Conservation (phyloP, 2,113 vertebrate species). For the Hemicordylus capensis region DNA sequence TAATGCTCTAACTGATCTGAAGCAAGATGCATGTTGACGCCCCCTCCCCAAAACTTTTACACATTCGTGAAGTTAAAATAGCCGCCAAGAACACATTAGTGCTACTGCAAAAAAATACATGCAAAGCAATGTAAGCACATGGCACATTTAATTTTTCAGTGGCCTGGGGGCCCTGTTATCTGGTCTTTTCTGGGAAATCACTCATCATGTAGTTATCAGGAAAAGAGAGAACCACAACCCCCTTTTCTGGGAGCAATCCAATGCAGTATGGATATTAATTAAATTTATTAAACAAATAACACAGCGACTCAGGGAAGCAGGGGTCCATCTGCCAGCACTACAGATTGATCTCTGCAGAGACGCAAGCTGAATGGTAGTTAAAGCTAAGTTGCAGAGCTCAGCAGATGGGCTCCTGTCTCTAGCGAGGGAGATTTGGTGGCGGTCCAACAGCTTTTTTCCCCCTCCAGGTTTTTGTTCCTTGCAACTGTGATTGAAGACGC, state of each 20-base stretch:
- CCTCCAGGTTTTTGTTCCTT: slow-evolving; percentile 85
- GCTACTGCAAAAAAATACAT: slow-evolving; percentile 66
- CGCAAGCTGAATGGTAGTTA: slow-evolving; percentile 81
- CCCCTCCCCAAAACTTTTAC: slow-evolving; percentile 2
- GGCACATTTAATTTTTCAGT: slow-evolving; percentile 76
- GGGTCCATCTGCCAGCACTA: slow-evolving; percentile 86
- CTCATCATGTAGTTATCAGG: slow-evolving; percentile 76
- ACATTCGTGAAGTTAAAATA: slow-evolving; percentile 60
- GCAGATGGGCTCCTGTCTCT: slow-evolving; percentile 88
- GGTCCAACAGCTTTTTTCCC: slow-evolving; percentile 83
- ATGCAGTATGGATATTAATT: slow-evolving; percentile 88
- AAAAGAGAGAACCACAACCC: slow-evolving; percentile 57
- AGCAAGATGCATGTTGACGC: slow-evolving; percentile 48
- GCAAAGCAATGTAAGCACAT: slow-evolving; percentile 69
- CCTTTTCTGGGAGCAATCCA: slow-evolving; percentile 82
- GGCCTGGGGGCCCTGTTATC: slow-evolving; percentile 75
- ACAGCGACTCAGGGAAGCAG: slow-evolving; percentile 80
- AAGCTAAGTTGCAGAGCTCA: slow-evolving; percentile 83
- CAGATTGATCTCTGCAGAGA: slow-evolving; percentile 85
- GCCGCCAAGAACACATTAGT: slow-evolving; percentile 54
- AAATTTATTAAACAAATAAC: slow-evolving; percentile 93
- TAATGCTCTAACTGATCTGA: slow-evolving; percentile 60
- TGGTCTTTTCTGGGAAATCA: slow-evolving; percentile 80
- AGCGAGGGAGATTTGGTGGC: slow-evolving; percentile 85
- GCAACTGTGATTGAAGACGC: slow-evolving; percentile 80